Conservation (phyloP, 2,113 vertebrate genomes). For the Oenanthe melanoleuca region DNA sequence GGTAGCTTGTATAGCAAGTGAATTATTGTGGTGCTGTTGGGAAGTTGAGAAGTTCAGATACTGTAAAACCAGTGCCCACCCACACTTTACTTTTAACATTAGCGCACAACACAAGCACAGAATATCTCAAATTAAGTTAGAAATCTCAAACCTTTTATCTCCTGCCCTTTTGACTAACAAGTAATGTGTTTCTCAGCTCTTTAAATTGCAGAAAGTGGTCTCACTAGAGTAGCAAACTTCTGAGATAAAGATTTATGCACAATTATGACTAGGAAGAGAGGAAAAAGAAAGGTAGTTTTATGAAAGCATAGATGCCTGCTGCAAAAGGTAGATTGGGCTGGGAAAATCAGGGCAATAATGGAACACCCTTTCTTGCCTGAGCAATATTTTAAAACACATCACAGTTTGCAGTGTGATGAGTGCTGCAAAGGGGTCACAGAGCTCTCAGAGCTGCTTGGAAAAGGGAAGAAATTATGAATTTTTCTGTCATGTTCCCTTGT, state of each 20-base stretch:
- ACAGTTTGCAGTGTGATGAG: not conserved
- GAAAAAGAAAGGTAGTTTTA: not conserved
- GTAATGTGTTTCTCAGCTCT: conserved; percentile 10
- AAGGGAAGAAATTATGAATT: not conserved
- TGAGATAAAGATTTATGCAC: conserved; percentile 25
- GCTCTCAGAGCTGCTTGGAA: not conserved
- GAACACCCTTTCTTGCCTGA: not conserved
- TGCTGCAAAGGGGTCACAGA: not conserved
- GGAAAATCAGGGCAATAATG: not conserved
- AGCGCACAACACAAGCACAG: not conserved
- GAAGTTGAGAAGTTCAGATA: not conserved
- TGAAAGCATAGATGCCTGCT: not conserved
- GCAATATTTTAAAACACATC: not conserved
- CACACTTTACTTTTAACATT: not conserved
- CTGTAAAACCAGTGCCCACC: not conserved
- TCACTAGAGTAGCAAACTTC: not conserved
- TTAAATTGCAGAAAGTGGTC: conserved; percentile 21
- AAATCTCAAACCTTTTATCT: conserved; percentile 19
- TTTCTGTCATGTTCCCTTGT: not conserved
- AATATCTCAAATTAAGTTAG: conserved; percentile 40
- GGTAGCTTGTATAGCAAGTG: not conserved
- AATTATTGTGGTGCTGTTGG: not conserved
- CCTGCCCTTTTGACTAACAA: conserved; percentile 36
- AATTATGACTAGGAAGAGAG: not conserved
- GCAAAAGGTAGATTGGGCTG: not conserved